Conservation (phyloP, 2,888 invertebrate species). For the Drosophila leonis region DNA sequence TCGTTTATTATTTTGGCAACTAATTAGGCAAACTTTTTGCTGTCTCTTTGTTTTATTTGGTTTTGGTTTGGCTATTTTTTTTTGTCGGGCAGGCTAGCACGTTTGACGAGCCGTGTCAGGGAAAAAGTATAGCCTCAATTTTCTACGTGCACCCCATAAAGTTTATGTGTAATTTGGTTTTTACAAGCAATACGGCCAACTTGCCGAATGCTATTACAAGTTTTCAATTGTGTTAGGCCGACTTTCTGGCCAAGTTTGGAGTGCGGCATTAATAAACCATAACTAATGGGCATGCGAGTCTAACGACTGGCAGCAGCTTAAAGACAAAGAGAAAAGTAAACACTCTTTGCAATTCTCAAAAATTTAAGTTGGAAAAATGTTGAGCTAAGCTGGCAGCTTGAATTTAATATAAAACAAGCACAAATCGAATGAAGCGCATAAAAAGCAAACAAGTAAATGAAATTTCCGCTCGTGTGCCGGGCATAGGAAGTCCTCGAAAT, state of each 20-base stretch:
- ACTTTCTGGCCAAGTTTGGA: conserved; percentile 39
- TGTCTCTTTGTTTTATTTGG: conserved; percentile 46
- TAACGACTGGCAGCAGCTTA: conserved; percentile 25
- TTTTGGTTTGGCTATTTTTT: conserved; percentile 27
- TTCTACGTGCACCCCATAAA: conserved; percentile 76
- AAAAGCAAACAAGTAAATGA: conserved; percentile 78
- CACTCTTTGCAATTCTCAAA: neutral
- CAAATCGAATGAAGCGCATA: conserved; percentile 54
- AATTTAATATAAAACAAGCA: conserved; percentile 38
- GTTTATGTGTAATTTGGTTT: conserved; percentile 73
- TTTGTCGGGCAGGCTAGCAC: conserved; percentile 40
- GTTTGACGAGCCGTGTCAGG: conserved; percentile 72
- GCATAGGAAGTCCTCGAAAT: conserved; percentile 10
- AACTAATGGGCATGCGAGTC: conserved; percentile 59
- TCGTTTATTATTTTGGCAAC: conserved; percentile 68
- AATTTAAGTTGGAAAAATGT: conserved; percentile 49
- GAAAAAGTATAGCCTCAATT: conserved; percentile 59
- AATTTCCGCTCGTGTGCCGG: conserved; percentile 69
- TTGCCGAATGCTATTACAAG: conserved; percentile 74
- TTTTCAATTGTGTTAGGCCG: conserved; percentile 74
- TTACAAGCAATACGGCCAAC: conserved; percentile 63
- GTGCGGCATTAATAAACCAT: conserved; percentile 72
- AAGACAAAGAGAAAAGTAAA: neutral
- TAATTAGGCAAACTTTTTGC: conserved; percentile 73
- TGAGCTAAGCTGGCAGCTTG: conserved; percentile 30